Conservation (phyloP, 2,888 invertebrate genomes). For the Sialis fuliginosa region DNA sequence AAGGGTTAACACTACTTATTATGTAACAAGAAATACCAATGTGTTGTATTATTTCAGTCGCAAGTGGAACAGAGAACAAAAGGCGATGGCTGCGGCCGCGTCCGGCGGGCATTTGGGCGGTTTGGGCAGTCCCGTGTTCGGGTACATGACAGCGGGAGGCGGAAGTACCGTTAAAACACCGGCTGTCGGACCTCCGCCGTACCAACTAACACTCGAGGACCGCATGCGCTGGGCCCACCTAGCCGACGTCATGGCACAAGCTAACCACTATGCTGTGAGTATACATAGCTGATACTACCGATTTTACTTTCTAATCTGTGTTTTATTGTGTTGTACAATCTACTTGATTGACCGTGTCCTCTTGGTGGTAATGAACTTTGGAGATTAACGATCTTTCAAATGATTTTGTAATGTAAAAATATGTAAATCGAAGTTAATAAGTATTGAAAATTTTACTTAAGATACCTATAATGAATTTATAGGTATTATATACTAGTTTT, state of each 20-base stretch:
- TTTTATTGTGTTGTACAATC: no score
- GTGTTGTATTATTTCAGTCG: slow-evolving; percentile 35
- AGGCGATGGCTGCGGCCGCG: slow-evolving; percentile 35
- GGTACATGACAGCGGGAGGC: slow-evolving; percentile 54
- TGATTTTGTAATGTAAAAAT: no score
- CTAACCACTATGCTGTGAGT: slow-evolving; percentile 68
- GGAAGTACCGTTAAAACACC: slow-evolving; percentile 54
- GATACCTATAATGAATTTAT: no score
- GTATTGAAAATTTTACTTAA: no score
- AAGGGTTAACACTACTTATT: no score
- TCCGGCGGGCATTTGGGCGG: slow-evolving; percentile 31
- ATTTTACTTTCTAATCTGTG: no score
- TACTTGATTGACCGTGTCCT: no score
- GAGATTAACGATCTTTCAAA: no score
- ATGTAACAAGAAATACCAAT: no score
- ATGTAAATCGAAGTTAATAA: no score
- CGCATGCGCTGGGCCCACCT: slow-evolving; percentile 78
- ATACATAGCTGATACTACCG: background rate
- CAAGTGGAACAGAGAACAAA: slow-evolving; percentile 79
- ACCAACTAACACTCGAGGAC: slow-evolving; percentile 63
- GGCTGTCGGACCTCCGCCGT: slow-evolving; percentile 56
- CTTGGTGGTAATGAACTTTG: no score
- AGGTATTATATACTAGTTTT: no score
- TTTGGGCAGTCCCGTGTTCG: slow-evolving; percentile 68
- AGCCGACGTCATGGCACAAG: slow-evolving; percentile 73